phyloP scores from a whole-genome alignment of 92 coral and sea anemone species.

The Montipora capitata region DNA sequence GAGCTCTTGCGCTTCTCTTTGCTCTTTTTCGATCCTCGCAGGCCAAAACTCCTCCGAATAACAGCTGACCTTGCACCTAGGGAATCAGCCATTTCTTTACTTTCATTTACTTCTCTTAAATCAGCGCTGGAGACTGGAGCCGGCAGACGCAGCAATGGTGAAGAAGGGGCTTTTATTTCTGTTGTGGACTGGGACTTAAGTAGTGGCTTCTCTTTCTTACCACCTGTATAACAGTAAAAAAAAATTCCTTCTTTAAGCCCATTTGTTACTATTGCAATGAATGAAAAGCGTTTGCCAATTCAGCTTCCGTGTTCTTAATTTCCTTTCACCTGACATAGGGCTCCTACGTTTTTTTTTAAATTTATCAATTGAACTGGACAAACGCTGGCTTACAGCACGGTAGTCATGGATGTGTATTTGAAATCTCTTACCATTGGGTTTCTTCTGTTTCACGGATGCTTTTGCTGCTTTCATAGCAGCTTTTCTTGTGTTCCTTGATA shows the following conservation, averaged over 20 bases:
- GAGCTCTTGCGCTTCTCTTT: constrained; percentile 91
- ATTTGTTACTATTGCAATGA: background rate
- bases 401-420: too few species aligned
- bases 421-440: constrained; percentile 59
- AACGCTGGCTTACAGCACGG: too few species aligned
- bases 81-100: constrained; percentile 38
- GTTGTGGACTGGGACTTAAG: constrained; percentile 68
- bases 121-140: constrained; percentile 95
- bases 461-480: constrained; percentile 96
- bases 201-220: constrained; percentile 79
- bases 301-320: too few species aligned
- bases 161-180: constrained; percentile 79
- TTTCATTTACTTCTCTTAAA: constrained; percentile 72
- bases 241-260: background rate
- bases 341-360: too few species aligned
- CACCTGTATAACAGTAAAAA: constrained; percentile 56
- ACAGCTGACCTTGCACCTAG: constrained; percentile 78
- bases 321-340: too few species aligned
- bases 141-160: constrained; percentile 85
- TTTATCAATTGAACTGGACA: background rate
- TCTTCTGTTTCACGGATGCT: constrained; percentile 84
- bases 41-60: constrained; percentile 87
- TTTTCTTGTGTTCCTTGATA: constrained; percentile 86
- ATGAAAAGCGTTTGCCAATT: background rate
- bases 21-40: constrained; percentile 83